Conservation (phyloP, 2,888 invertebrate species). For the Lithophane semibrunnea region DNA sequence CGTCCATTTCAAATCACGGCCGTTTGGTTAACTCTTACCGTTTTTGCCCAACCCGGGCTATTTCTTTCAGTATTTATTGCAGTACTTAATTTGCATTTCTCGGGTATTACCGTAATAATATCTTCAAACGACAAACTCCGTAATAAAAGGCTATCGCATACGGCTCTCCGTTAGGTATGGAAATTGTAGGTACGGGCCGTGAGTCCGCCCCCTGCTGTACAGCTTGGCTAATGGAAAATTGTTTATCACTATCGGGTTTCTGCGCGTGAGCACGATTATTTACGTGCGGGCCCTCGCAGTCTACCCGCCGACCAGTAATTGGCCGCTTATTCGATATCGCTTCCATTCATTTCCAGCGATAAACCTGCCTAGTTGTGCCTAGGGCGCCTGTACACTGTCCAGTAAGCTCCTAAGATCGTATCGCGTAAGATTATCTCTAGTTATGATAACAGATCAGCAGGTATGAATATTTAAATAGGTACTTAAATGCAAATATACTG, state of each 20-base stretch:
- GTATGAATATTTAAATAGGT: conserved; percentile 50
- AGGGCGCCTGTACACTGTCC: conserved; percentile 73
- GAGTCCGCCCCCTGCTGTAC: conserved; percentile 69
- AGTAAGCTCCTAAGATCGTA: conserved; percentile 76
- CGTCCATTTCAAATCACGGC: conserved; percentile 75
- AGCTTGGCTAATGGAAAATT: conserved; percentile 85
- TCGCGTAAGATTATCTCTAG: conserved; percentile 76
- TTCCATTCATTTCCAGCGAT: conserved; percentile 88
- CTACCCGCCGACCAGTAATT: conserved; percentile 83
- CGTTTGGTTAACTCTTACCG: conserved; percentile 74
- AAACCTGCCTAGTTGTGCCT: conserved; percentile 79
- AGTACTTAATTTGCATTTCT: conserved; percentile 85
- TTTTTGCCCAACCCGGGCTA: conserved; percentile 77
- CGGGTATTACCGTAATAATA: conserved; percentile 85
- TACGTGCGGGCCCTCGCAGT: conserved; percentile 83
- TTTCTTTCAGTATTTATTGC: conserved; percentile 83
- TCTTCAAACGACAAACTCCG: conserved; percentile 82
- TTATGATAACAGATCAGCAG: conserved; percentile 64
- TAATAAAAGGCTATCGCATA: conserved; percentile 84
- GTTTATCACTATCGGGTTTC: conserved; percentile 84
- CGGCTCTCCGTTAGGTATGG: conserved; percentile 80
- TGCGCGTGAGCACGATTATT: conserved; percentile 88
- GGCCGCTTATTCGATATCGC: conserved; percentile 87
- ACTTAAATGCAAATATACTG: conserved; percentile 37
- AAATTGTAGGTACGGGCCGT: conserved; percentile 76